phyloP scores from a whole-genome alignment of 2,888 invertebrate species.

The Eudasyphora cyanicolor region DNA sequence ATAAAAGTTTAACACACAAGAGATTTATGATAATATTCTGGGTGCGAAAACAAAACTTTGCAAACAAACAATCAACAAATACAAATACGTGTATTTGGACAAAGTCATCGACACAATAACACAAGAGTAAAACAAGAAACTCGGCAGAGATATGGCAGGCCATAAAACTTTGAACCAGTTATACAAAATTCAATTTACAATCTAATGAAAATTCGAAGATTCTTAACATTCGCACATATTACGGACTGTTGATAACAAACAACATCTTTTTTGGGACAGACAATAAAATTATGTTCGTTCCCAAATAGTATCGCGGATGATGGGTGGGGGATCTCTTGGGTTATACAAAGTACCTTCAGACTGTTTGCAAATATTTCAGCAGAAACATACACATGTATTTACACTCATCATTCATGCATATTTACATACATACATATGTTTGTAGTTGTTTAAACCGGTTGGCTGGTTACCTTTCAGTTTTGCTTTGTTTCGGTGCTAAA shows the following conservation, averaged over 20 bases:
- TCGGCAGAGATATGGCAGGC: not conserved
- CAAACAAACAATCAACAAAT: not conserved
- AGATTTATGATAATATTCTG: not conserved
- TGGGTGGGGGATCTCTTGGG: too few species aligned
- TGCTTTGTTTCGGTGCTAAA: not conserved
- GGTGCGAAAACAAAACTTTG: not conserved
- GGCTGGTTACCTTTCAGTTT: slow-evolving; percentile 36
- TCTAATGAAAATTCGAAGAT: too few species aligned
- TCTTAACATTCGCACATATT: not conserved
- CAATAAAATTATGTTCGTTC: not conserved
- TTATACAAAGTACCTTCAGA: not conserved
- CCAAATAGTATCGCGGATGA: too few species aligned
- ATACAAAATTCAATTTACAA: not conserved
- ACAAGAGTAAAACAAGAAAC: not conserved
- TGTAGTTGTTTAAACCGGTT: slow-evolving; percentile 25
- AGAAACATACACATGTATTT: not conserved
- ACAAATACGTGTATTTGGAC: too few species aligned
- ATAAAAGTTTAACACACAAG: not conserved
- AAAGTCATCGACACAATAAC: not conserved
- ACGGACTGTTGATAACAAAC: not conserved
- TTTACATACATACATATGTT: slow-evolving; percentile 5
- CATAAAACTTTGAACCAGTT: not conserved
- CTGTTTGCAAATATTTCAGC: slow-evolving; percentile 6
- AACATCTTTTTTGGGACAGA: not conserved
- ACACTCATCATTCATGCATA: slow-evolving; percentile 1